A percentile compares a stretch with the other conserved stretches of the same genome.
phyloP scores from a whole-genome alignment of 53 echinoderm and acorn worm species.

The Echinometra lucunter region DNA sequence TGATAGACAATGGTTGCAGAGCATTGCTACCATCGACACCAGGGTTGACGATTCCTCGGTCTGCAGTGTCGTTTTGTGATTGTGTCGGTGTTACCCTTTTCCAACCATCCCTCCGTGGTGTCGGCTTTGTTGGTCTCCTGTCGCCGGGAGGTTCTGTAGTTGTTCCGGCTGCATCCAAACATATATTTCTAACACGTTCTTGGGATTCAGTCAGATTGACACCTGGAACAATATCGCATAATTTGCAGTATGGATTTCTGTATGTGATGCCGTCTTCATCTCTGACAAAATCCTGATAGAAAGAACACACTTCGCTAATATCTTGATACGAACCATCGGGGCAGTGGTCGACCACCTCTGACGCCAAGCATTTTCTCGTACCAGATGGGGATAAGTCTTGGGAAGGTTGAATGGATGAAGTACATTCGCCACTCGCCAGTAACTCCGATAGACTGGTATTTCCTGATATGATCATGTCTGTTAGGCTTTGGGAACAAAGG shows the following conservation, averaged over 20 bases:
- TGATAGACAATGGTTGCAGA: constrained; percentile 62
- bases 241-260: constrained; percentile 58
- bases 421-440: constrained; percentile 7
- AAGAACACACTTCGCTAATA: neutral
- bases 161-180: neutral
- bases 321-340: constrained; percentile 10
- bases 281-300: neutral
- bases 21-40: neutral
- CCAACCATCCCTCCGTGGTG: neutral
- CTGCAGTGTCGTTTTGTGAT: too few species aligned
- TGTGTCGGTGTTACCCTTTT: neutral
- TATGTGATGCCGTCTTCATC: constrained; percentile 16
- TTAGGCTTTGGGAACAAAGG: neutral
- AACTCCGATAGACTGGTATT: neutral
- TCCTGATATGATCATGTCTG: neutral
- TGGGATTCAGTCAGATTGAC: neutral
- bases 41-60: constrained; percentile 5
- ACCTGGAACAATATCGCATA: constrained; percentile 25
- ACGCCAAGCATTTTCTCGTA: neutral
- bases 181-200: neutral
- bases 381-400: neutral
- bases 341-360: neutral
- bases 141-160: neutral
- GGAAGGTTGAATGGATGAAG: constrained; percentile 16
- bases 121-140: neutral